Conservation (phyloP, 2,113 vertebrate species). For the Saguinus imperator region DNA sequence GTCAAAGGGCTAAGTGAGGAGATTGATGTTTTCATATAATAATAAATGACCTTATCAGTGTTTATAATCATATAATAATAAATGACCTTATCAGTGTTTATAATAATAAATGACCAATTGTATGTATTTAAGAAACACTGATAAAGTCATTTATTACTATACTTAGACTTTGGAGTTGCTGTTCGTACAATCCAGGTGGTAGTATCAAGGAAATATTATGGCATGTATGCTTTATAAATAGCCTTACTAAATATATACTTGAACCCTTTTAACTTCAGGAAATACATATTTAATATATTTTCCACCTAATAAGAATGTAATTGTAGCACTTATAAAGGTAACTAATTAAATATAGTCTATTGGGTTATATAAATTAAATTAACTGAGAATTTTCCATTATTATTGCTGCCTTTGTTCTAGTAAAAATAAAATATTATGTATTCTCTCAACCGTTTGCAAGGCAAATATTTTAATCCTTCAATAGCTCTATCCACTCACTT, state of each 20-base stretch:
- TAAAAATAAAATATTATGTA: background rate
- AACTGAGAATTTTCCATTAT: background rate
- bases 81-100: too few relatives aligned
- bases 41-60: too few relatives aligned
- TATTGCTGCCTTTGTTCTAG: background rate
- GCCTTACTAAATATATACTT: background rate
- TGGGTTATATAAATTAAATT: background rate
- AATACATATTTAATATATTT: background rate
- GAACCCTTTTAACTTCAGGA: background rate
- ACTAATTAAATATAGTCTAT: background rate
- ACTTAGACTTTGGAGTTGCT: background rate
- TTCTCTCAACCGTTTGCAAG: background rate
- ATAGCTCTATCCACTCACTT: background rate
- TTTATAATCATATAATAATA: too few relatives aligned
- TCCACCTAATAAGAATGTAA: background rate
- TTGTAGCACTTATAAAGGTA: background rate
- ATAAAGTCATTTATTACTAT: background rate
- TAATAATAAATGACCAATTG: too few relatives aligned
- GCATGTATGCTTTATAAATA: background rate
- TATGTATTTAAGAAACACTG: background rate
- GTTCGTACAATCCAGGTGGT: background rate
- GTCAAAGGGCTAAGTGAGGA: background rate
- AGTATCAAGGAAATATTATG: background rate
- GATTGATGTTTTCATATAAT: too few relatives aligned
- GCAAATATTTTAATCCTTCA: background rate